Percentiles rank a stretch among this genome's conserved stretches.
phyloP scores from a whole-genome alignment of 2,888 invertebrate genomes.

The Cetonia aurata region DNA sequence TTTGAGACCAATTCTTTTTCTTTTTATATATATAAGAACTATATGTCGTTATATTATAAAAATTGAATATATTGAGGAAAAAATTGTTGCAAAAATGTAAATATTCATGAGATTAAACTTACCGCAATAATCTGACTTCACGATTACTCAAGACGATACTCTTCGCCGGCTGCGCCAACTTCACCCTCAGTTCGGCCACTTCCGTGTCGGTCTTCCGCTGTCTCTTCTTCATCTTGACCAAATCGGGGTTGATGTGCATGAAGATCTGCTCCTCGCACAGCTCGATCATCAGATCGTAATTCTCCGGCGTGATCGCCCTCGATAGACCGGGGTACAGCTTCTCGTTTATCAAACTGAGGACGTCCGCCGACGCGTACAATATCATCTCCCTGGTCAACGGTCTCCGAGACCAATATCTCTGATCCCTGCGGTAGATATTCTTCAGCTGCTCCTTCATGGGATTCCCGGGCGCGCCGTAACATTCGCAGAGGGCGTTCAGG shows the following conservation, averaged over 20 bases:
- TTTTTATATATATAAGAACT: too few relatives aligned
- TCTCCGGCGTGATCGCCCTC: slow-evolving; percentile 79
- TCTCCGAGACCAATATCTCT: slow-evolving; percentile 87
- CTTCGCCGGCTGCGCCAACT: slow-evolving; percentile 84
- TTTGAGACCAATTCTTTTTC: too few relatives aligned
- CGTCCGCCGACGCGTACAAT: slow-evolving; percentile 91
- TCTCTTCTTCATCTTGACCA: slow-evolving; percentile 88
- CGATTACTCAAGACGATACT: slow-evolving; percentile 92
- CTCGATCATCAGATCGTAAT: slow-evolving; percentile 81
- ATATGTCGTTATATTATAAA: too few relatives aligned
- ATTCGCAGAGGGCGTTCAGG: slow-evolving; percentile 90
- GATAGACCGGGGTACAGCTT: slow-evolving; percentile 82
- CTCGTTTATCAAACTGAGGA: slow-evolving; percentile 87
- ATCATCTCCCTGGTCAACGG: slow-evolving; percentile 93
- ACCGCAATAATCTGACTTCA: slow-evolving; percentile 87
- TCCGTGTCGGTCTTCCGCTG: slow-evolving; percentile 93
- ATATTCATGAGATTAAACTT: slow-evolving; percentile 43
- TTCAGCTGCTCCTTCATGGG: slow-evolving; percentile 92
- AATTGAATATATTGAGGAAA: too few relatives aligned
- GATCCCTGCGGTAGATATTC: slow-evolving; percentile 86
- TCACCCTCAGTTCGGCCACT: slow-evolving; percentile 86
- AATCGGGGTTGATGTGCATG: slow-evolving; percentile 87
- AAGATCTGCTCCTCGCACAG: slow-evolving; percentile 89
- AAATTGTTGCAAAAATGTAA: too few relatives aligned
- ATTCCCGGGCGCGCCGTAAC: slow-evolving; percentile 89